A percentile compares a stretch with the other conserved stretches of the same genome.
Evolutionary conservation across 2,113 vertebrate genomes (phyloP).

Genomic region (Coptodon bakossiorum): DNA sequence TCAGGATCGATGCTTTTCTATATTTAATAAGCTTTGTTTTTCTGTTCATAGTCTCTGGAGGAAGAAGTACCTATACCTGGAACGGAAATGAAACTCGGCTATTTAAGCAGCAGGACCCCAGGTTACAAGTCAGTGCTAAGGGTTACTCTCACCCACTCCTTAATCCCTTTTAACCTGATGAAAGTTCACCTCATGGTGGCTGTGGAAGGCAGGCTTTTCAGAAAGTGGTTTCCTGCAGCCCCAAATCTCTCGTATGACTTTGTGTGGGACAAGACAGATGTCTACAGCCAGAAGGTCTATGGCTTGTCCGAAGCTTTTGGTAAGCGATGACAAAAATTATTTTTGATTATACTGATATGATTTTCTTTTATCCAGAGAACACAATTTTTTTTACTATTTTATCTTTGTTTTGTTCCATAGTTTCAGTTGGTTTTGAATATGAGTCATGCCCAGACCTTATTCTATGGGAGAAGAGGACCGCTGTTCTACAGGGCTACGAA

Average conservation of each 20-base stretch:
- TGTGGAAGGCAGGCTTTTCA: slow-evolving; percentile 91
- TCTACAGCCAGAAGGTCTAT: slow-evolving; percentile 97
- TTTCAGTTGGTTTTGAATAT: slow-evolving; percentile 96
- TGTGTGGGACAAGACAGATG: slow-evolving; percentile 96
- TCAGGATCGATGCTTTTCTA: not conserved
- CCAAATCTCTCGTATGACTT: slow-evolving; percentile 91
- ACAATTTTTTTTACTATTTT: not conserved
- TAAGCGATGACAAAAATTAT: slow-evolving; percentile 52
- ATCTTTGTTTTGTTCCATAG: slow-evolving; percentile 60
- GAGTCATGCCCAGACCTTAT: slow-evolving; percentile 97
- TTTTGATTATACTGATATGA: not conserved
- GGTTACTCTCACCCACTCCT: slow-evolving; percentile 86
- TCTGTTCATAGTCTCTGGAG: slow-evolving; percentile 80
- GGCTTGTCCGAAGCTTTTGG: slow-evolving; percentile 92
- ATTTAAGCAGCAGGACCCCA: slow-evolving; percentile 90
- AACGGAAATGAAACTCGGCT: slow-evolving; percentile 84
- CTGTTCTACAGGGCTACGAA: slow-evolving; percentile 92
- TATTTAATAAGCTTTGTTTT: not conserved
- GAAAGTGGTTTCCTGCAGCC: slow-evolving; percentile 92
- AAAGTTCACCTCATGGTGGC: slow-evolving; percentile 98
- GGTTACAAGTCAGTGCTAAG: slow-evolving; percentile 93
- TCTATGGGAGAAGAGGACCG: slow-evolving; percentile 96
- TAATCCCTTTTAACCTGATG: slow-evolving; percentile 97
- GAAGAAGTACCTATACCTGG: slow-evolving; percentile 87
- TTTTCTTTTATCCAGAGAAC: not conserved